A percentile compares a stretch with the other conserved stretches of the same genome.
Evolutionary conservation across 2,888 invertebrate genomes (phyloP).

Genomic region (Netelia fuscicornis): DNA sequence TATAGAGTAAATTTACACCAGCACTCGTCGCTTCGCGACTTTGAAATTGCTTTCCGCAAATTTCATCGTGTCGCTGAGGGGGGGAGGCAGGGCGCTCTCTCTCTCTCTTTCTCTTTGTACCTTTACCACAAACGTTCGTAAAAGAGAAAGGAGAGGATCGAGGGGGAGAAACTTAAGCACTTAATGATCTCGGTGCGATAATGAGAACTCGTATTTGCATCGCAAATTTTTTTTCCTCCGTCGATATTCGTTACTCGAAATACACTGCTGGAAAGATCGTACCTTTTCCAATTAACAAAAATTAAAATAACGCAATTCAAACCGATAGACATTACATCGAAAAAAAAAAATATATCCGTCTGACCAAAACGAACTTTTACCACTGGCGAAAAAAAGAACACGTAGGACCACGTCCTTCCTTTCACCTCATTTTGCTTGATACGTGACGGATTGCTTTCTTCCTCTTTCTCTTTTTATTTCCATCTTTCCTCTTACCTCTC

Average conservation of each 20-base stretch:
- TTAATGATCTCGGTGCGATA: not conserved
- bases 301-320: too few relatives aligned
- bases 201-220: not conserved
- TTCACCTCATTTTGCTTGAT: too few relatives aligned
- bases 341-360: not conserved
- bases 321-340: too few relatives aligned
- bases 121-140: not conserved
- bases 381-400: not conserved
- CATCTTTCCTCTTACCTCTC: not conserved
- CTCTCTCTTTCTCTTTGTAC: slow-evolving; percentile 5
- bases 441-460: not conserved
- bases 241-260: not conserved
- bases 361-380: slow-evolving; percentile 25
- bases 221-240: not conserved
- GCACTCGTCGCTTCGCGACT: slow-evolving; percentile 39
- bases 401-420: too few relatives aligned
- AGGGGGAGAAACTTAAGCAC: not conserved
- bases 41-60: slow-evolving; percentile 60
- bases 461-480: too few relatives aligned
- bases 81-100: not conserved
- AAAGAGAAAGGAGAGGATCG: too few relatives aligned
- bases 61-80: slow-evolving; percentile 42
- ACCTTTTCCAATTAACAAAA: too few relatives aligned
- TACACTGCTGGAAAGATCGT: too few relatives aligned
- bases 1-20: slow-evolving; percentile 42